Base-by-base conservation (phyloP, 2,797 vertebrate genomes). In the Catharus ustulatus region DNA sequence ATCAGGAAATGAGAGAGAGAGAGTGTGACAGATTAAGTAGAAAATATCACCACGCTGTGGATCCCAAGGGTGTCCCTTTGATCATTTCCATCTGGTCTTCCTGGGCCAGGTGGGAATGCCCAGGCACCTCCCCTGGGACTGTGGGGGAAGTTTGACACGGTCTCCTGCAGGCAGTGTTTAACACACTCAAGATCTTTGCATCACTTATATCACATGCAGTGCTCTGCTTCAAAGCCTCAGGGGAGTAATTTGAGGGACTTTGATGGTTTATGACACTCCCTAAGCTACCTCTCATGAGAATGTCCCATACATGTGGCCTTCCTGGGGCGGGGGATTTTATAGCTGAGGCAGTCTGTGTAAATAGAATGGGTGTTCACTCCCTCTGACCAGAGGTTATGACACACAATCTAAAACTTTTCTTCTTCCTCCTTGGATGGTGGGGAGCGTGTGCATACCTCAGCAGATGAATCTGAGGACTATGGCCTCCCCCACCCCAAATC, bases 321-420 rank as follows among this genome's bases (percentile, higher is more conserved):
- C 19, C 54, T 0, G 0, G 10, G 9, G 4, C 23, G 13, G 3
- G 11, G 5, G 6, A 4, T 12, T 45, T 67, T 43, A 29, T 5
- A n/a, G 13, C 46, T 52, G 54, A 67, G 18, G 13, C n/a, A 29
- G 9, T 68, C 45, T 67, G 22, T 52, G 13, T 68, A 15, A 59
- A 19, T 6, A 52, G 15, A 16, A 52, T n/a, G 19, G 11, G 4
- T 40, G 23, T n/a, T 52, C 55, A 40, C 13, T 20, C 14, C 23
- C n/a, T 38, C n/a, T 46, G 40, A 46, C 3, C 5, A 21, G 22
- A 67, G 10, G 27, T 45, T 32, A 15, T 0, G 0, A 38, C 12
- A 59, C 52, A 32, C 5, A 52, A 23, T 29, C n/a, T 24, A 46
- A 52, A 68, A 40, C 46, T 45, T 36, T 52, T 10, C 32, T 36